These are phyloP conservation scores for Conus ventricosus DNA, from an alignment of 1,140 invertebrate species.

Conservation along the genomic window DNA sequence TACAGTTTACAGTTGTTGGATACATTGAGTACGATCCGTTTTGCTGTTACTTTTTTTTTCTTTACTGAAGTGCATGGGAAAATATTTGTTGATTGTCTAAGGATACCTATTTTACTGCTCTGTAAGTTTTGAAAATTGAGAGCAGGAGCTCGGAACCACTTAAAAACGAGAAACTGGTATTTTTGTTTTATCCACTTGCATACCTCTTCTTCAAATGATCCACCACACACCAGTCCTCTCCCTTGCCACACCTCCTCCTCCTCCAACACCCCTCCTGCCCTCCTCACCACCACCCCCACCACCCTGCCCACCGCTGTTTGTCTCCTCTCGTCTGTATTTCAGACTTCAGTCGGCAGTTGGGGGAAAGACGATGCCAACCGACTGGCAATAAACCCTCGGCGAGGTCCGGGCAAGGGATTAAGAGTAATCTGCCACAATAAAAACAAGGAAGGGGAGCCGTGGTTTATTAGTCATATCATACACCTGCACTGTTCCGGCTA, in stretches of 20 bases:
- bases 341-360: neutral
- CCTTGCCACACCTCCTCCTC: too few relatives aligned
- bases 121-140: too few relatives aligned
- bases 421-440: neutral
- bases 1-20: too few relatives aligned
- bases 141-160: too few relatives aligned
- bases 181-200: neutral
- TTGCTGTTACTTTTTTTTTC: too few relatives aligned
- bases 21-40: too few relatives aligned
- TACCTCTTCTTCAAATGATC: neutral
- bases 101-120: too few relatives aligned
- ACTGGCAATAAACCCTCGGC: neutral
- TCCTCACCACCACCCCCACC: too few relatives aligned
- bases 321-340: neutral
- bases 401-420: constrained; percentile 7
- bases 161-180: neutral
- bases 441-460: neutral
- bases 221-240: neutral
- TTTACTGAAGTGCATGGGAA: too few relatives aligned
- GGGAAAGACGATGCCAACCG: neutral
- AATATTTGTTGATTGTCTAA: too few relatives aligned
- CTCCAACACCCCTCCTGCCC: too few relatives aligned
- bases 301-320: neutral
- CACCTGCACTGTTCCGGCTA: constrained; percentile 10
- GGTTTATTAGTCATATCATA: constrained; percentile 32